Percentiles rank a stretch among this genome's conserved stretches.
phyloP scores from a whole-genome alignment of 2,888 invertebrate species.

The Drosophila tanythrix region DNA sequence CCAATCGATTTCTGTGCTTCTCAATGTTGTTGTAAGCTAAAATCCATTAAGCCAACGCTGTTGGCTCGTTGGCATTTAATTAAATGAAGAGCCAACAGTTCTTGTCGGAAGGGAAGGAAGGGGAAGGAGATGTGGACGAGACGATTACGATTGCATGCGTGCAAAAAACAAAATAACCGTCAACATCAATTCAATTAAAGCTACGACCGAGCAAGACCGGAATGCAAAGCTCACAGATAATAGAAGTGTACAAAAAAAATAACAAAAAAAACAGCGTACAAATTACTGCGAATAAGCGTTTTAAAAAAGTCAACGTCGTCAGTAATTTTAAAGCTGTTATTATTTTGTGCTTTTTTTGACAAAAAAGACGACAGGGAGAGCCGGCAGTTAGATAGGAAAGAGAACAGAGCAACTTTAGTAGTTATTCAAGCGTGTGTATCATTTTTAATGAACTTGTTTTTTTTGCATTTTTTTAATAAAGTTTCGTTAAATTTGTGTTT shows the following conservation, averaged over 20 bases:
- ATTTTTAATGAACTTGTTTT: slow-evolving; percentile 3
- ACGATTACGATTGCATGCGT: slow-evolving; percentile 45
- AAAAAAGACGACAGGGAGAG: background rate
- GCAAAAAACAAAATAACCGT: slow-evolving; percentile 52
- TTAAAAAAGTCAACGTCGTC: slow-evolving; percentile 42
- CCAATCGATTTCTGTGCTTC: slow-evolving; percentile 27
- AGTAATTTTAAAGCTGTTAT: slow-evolving; percentile 29
- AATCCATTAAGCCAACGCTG: slow-evolving; percentile 51
- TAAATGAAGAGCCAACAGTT: slow-evolving; percentile 40
- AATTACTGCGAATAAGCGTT: slow-evolving; percentile 40
- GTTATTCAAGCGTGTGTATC: slow-evolving; percentile 17
- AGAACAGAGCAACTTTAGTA: slow-evolving; percentile 9
- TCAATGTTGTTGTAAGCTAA: slow-evolving; percentile 19
- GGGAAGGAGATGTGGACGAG: background rate
- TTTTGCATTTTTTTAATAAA: background rate
- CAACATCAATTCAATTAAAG: slow-evolving; percentile 67
- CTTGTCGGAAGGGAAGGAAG: slow-evolving; percentile 14
- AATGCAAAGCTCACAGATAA: slow-evolving; percentile 41
- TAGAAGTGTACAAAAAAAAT: slow-evolving; percentile 24
- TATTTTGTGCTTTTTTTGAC: slow-evolving; percentile 21
- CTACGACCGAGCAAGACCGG: slow-evolving; percentile 4
- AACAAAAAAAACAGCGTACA: slow-evolving; percentile 2
- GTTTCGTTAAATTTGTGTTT: slow-evolving; percentile 44
- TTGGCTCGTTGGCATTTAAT: slow-evolving; percentile 42
- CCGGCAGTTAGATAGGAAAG: background rate